Evolutionary conservation across 1,140 invertebrate genomes (phyloP).

Genomic region (Hestina assimilis): DNA sequence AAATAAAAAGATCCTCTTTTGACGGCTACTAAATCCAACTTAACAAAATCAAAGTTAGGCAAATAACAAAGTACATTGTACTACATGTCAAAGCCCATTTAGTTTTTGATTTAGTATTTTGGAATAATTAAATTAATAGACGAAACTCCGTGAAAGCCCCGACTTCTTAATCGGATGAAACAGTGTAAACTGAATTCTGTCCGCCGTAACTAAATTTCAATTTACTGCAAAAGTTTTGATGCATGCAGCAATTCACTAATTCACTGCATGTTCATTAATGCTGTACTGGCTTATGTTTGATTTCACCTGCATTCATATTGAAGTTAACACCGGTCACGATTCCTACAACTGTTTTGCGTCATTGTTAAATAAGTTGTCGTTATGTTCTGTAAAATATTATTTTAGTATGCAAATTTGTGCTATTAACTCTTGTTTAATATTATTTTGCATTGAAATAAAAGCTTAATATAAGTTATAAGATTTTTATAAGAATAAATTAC

Average conservation of each 20-base stretch:
- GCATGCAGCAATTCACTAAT: conserved; percentile 29
- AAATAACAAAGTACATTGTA: neutral
- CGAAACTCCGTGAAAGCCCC: conserved; percentile 15
- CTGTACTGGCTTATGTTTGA: conserved; percentile 23
- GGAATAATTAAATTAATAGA: conserved; percentile 24
- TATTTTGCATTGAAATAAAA: too few relatives aligned
- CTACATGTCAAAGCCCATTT: conserved; percentile 1
- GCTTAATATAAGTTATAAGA: too few relatives aligned
- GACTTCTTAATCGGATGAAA: conserved; percentile 29
- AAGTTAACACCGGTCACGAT: conserved; percentile 6
- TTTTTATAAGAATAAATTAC: too few relatives aligned
- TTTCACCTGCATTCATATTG: conserved; percentile 25
- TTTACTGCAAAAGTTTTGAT: conserved; percentile 25
- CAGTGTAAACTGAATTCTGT: conserved; percentile 23
- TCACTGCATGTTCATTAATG: conserved; percentile 28
- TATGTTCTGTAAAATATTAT: neutral
- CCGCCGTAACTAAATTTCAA: conserved; percentile 25
- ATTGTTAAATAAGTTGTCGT: conserved; percentile 7
- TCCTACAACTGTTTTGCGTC: conserved; percentile 1
- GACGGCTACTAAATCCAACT: too few relatives aligned
- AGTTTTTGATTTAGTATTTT: conserved; percentile 11
- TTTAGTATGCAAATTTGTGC: neutral
- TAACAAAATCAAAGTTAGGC: neutral
- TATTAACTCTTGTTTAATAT: too few relatives aligned
- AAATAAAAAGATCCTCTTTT: too few relatives aligned